These are phyloP conservation scores for Platorchestia sp. DNA, from an alignment of 1,140 invertebrate genomes.

Conservation along the genomic window DNA sequence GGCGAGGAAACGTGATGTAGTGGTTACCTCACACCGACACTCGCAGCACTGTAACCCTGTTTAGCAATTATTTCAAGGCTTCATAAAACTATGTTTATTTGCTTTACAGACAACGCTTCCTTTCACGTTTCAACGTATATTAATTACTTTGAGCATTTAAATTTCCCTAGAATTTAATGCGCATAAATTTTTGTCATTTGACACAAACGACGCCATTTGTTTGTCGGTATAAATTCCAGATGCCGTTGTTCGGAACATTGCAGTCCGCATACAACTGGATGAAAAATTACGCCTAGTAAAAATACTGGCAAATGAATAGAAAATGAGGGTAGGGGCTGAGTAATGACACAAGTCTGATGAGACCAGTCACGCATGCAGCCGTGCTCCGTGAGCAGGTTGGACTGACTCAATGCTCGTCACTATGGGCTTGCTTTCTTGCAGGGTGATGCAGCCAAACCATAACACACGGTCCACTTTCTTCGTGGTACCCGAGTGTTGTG, in stretches of 20 bases:
- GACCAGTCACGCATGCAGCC: background rate
- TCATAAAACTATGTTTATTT: too few species aligned
- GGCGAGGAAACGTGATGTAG: too few species aligned
- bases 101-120: too few species aligned
- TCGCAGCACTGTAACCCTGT: too few species aligned
- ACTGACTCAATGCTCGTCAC: too few species aligned
- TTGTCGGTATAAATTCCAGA: background rate
- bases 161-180: background rate
- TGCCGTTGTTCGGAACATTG: background rate
- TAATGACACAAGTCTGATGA: background rate
- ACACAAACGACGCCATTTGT: background rate
- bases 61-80: too few species aligned
- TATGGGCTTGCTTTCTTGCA: too few species aligned
- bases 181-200: background rate
- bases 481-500: too few species aligned
- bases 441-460: too few species aligned
- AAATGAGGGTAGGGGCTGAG: background rate
- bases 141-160: background rate
- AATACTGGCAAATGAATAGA: background rate
- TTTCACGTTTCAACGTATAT: too few species aligned
- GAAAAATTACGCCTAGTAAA: background rate
- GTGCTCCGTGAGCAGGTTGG: background rate
- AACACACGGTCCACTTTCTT: too few species aligned
- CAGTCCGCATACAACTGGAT: background rate
- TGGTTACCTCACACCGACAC: too few species aligned